These are phyloP conservation scores for Litoditis marina DNA, from an alignment of 2,888 invertebrate species.

Conservation along the genomic window DNA sequence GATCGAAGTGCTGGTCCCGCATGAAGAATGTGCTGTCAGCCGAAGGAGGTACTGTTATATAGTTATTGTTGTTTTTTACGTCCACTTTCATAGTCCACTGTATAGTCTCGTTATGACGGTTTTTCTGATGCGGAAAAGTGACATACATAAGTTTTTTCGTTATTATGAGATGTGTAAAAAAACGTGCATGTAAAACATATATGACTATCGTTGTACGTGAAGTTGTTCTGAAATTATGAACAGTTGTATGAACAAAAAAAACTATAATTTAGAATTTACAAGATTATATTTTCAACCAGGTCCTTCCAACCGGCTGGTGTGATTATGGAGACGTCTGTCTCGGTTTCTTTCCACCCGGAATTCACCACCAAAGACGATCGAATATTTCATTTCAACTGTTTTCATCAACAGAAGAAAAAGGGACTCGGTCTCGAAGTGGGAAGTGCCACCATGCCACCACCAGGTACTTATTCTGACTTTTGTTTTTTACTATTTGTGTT, in stretches of 20 bases:
- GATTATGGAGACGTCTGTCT: slow-evolving; percentile 41
- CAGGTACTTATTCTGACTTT: too few species aligned
- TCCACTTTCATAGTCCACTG: too few species aligned
- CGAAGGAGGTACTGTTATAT: slow-evolving; percentile 46
- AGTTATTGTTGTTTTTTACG: too few species aligned
- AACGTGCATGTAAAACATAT: too few species aligned
- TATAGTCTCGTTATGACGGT: too few species aligned
- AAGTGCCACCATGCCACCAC: slow-evolving; percentile 2
- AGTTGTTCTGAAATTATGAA: too few species aligned
- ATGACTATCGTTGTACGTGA: too few species aligned
- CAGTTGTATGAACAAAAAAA: too few species aligned
- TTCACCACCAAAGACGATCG: slow-evolving; percentile 52
- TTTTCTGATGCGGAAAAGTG: too few species aligned
- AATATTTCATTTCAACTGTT: slow-evolving; percentile 47
- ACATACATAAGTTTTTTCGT: too few species aligned
- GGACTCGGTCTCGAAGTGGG: slow-evolving; percentile 10
- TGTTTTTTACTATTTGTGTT: too few species aligned
- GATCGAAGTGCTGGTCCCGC: slow-evolving; percentile 54
- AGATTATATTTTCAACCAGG: slow-evolving; percentile 20
- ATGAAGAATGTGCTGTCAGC: slow-evolving; percentile 49
- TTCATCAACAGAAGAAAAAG: slow-evolving; percentile 37
- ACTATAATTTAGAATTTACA: not conserved
- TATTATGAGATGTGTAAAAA: too few species aligned
- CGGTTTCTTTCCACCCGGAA: slow-evolving; percentile 52
- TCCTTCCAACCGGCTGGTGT: slow-evolving; percentile 44